Base-by-base conservation (phyloP, 1,140 invertebrate genomes). In the Augochlora pura region DNA sequence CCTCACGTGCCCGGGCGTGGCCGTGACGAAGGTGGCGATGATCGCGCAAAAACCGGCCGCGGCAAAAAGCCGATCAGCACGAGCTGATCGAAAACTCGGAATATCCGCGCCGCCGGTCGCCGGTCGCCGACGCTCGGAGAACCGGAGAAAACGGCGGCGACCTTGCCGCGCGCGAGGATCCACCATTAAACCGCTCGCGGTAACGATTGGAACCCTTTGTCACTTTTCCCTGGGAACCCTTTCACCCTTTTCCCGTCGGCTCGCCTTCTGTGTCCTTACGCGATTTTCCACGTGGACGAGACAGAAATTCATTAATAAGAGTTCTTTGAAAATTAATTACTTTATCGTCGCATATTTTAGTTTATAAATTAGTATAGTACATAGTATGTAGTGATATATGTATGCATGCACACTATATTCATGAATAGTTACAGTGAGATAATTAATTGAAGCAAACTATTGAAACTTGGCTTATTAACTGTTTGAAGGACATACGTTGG, bases 1-100 rank as follows among this genome's bases (percentile, higher is more conserved):
- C 82, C 89, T 91, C 91, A 91, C 90, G 91, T 90, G 90, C 89
- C 90, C 91, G 86, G 91, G 89, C 88, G 89, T 90, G 89, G 82
- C 91, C 87, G 90, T 91, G 88, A 91, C 90, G 82, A 91, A 92
- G 86, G 82, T 76, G 69, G 67, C 83, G 80, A 85, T 82, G 83
- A 80, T 83, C 72, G 83, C 67, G 76, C 83, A 86, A 86, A 85
- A 86, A 86, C 27, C 75, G 46, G 71, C 62, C 73, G 46, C 39
- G 32, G 67, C 68, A 87, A 87, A 87, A 87, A 86, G 80, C 69
- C 76, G 83, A 85, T 82, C 85, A 88, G 85, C 88, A 87, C 88
- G 90, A 89, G 88, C 88, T 83, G 71, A 89, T 89, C 85, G 89
- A 90, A 88, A 90, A 89, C 87, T 65, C 83, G 82, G 86, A 87